Conservation (phyloP, 1,140 invertebrate species). For the Drosophila quadrilineata region DNA sequence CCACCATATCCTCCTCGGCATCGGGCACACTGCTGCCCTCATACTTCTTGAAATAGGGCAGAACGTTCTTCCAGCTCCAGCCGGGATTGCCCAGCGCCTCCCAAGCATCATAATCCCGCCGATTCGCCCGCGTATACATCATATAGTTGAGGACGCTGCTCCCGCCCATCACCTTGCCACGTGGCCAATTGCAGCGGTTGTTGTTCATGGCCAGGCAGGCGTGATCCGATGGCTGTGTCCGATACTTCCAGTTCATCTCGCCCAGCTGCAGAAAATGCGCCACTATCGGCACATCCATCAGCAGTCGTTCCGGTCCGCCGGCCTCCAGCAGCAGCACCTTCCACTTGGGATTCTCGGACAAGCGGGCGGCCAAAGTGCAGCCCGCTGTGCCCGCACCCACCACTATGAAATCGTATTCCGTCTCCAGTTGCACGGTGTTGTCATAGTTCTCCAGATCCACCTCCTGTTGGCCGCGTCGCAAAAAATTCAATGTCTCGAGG, state of each 20-base stretch:
- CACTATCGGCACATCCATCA: constrained; percentile 87
- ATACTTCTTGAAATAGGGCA: constrained; percentile 91
- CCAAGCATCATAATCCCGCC: constrained; percentile 91
- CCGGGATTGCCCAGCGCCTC: constrained; percentile 87
- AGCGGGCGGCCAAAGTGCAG: constrained; percentile 85
- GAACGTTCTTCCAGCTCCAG: constrained; percentile 91
- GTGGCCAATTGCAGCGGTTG: constrained; percentile 86
- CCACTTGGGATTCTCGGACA: constrained; percentile 84
- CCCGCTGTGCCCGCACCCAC: constrained; percentile 90
- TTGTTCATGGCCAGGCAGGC: constrained; percentile 82
- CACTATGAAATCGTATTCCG: constrained; percentile 85
- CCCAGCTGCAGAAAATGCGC: constrained; percentile 85
- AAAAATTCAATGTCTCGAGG: constrained; percentile 69
- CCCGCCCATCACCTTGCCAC: constrained; percentile 91
- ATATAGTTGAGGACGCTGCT: constrained; percentile 94
- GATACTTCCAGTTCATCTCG: constrained; percentile 87
- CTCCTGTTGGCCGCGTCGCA: constrained; percentile 55
- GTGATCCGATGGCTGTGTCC: constrained; percentile 84
- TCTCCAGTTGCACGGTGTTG: constrained; percentile 49
- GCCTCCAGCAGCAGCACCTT: constrained; percentile 87
- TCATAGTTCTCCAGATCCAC: constrained; percentile 77
- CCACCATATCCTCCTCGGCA: constrained; percentile 83
- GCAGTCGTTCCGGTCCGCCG: constrained; percentile 83
- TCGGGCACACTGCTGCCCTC: constrained; percentile 86
- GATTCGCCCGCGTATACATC: constrained; percentile 92